These are phyloP conservation scores for Miniopterus natalensis DNA, from an alignment of 2,113 vertebrate species.

Conservation along the genomic window DNA sequence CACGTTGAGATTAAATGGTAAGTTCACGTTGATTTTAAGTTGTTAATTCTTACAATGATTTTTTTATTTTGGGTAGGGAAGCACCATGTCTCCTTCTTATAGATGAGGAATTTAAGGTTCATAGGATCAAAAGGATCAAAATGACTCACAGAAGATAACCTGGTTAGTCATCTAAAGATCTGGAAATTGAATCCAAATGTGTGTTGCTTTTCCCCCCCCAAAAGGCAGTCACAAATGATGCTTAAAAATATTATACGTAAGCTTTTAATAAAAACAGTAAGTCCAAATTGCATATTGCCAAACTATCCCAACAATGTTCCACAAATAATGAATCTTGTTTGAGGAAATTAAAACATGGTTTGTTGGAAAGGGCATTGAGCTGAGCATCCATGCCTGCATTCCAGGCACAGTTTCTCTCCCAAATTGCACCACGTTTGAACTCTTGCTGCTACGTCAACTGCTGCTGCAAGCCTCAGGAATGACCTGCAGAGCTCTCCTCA, in stretches of 20 bases:
- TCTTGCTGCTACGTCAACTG: no score
- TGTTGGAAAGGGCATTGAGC: conserved; percentile 65
- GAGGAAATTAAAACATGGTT: conserved; percentile 73
- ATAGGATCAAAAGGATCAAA: conserved; percentile 40
- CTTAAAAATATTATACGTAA: conserved; percentile 68
- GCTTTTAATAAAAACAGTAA: conserved; percentile 73
- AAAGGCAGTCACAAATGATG: conserved; percentile 20
- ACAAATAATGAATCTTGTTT: conserved; percentile 78
- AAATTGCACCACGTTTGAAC: neutral
- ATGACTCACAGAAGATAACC: conserved; percentile 15
- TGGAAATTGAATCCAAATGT: conserved; percentile 62
- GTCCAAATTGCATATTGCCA: conserved; percentile 37
- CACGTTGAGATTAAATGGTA: neutral
- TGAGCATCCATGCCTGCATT: conserved; percentile 18
- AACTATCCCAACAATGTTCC: conserved; percentile 58
- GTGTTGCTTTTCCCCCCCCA: neutral
- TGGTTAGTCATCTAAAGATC: conserved; percentile 45
- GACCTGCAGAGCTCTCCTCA: neutral
- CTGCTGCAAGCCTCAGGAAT: neutral
- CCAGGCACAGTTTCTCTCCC: neutral
- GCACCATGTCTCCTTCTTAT: neutral
- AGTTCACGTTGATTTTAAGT: neutral
- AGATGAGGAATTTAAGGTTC: conserved; percentile 42
- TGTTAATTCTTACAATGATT: neutral
- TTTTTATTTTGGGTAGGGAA: neutral